Base-by-base conservation (phyloP, 2,113 vertebrate species). In the Cyanoderma ruficeps region DNA sequence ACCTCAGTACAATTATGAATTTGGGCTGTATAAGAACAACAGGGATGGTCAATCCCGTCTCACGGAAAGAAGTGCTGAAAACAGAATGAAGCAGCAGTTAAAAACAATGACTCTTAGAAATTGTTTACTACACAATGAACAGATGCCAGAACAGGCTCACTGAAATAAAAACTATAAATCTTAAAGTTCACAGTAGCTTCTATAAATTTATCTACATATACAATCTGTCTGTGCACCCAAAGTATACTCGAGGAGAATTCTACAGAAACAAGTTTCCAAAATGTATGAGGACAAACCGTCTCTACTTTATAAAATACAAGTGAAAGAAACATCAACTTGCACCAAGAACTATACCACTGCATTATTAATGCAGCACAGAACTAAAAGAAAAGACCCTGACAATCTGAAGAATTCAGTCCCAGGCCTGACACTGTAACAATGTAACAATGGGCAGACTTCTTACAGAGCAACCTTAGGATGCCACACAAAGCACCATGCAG, bases 401-500 rank as follows among this genome's bases (percentile, higher is more conserved):
- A 46, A 72, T 16, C 46, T 57, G 46, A 41, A 49, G 33, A 77
- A 61, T 25, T 39, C 0, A 4, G 16, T 35, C 57, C 46, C 59
- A 57, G 37, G 59, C 41, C 37, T 59, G 42, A 67, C 42, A 30
- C 21, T 19, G 14, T 9, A 31, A 35, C 72, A 53, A 3, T 37
- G 17, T 25, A 69, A 64, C 17, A 93, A 64, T 1, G 7, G 21
- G 41, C 23, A 81, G 64, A 59, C n/a, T 64, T 75, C 35, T 67
- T 2, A 67, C 1, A 52, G 27, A 82, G 28, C 28, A n/a, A 56
- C 20, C 35, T 82, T 37, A 67, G 0, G 2, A 9, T 0, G 4
- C 30, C 23, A 46, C 33, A 59, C 15, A 64, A 53, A 2, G 0
- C 23, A 41, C 21, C 30, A 47, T 2, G 13, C 27, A 64, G 27